Evolutionary conservation across 2,113 vertebrate genomes (phyloP).

Genomic region (Cebidichthys violaceus): DNA sequence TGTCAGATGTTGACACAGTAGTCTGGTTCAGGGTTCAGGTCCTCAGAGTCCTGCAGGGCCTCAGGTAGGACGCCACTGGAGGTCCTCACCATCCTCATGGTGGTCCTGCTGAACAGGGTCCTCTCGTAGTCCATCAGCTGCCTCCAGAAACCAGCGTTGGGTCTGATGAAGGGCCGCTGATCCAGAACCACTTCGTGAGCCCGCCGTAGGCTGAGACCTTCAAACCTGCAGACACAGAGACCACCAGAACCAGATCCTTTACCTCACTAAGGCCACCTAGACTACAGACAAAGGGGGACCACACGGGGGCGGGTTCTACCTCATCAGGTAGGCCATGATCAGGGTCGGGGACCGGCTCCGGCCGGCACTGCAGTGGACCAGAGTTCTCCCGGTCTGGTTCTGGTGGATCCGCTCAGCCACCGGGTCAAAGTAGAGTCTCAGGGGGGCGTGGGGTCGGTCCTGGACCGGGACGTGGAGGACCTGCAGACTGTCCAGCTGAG

Average conservation of each 20-base stretch:
- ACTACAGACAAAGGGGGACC: too few relatives aligned
- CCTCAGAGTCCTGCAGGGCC: not conserved
- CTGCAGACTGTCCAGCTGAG: slow-evolving; percentile 29
- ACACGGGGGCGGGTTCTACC: slow-evolving; percentile 18
- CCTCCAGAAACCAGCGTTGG: slow-evolving; percentile 85
- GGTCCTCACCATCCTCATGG: slow-evolving; percentile 70
- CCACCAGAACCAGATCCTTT: too few relatives aligned
- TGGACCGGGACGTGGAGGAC: slow-evolving; percentile 74
- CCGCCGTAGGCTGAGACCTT: slow-evolving; percentile 62
- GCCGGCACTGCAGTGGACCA: slow-evolving; percentile 83
- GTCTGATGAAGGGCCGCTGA: slow-evolving; percentile 75
- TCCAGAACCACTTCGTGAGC: slow-evolving; percentile 75
- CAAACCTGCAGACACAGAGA: slow-evolving; percentile 62
- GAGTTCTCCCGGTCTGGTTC: slow-evolving; percentile 62
- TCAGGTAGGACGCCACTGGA: slow-evolving; percentile 52
- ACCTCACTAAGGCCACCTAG: not conserved
- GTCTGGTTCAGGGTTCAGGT: not conserved
- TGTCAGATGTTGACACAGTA: not conserved
- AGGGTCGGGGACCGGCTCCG: slow-evolving; percentile 82
- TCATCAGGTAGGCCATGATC: slow-evolving; percentile 85
- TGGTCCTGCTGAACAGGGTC: slow-evolving; percentile 72
- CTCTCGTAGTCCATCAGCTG: slow-evolving; percentile 84
- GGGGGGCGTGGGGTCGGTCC: slow-evolving; percentile 63
- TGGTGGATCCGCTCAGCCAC: slow-evolving; percentile 75
- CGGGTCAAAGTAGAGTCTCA: slow-evolving; percentile 78